A percentile compares a stretch with the other conserved stretches of the same genome.
Evolutionary conservation across 2,113 vertebrate species (phyloP).

Genomic region (Anser brachyrhynchus): DNA sequence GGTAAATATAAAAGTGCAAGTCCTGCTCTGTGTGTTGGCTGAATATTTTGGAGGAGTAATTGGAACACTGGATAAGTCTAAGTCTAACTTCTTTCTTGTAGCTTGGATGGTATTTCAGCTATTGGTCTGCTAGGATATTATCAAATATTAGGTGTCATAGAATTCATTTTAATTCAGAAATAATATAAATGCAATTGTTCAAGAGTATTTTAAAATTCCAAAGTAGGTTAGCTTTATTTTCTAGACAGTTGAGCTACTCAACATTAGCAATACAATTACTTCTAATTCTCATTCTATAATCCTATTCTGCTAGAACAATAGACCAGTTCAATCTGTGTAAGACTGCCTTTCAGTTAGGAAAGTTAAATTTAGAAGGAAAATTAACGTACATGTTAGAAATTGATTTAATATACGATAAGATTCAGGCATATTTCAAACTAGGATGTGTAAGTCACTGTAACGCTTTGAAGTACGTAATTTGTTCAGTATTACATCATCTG

Average conservation of each 20-base stretch:
- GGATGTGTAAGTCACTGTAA: neutral
- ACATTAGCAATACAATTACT: neutral
- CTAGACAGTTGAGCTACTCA: neutral
- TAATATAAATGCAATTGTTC: neutral
- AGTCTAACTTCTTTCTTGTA: neutral
- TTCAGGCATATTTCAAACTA: neutral
- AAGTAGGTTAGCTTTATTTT: neutral
- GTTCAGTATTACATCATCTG: neutral
- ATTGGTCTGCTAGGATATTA: neutral
- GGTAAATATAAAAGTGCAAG: neutral
- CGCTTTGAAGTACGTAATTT: neutral
- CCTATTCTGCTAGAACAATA: neutral
- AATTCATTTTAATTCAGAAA: neutral
- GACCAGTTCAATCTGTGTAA: neutral
- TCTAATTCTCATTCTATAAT: neutral
- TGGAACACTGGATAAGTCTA: neutral
- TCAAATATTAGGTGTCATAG: neutral
- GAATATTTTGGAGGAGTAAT: neutral
- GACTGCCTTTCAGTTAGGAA: neutral
- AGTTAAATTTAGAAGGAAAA: neutral
- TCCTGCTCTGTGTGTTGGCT: neutral
- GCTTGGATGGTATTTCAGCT: neutral
- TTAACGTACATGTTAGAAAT: neutral
- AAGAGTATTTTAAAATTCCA: neutral
- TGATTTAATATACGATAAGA: neutral